These are phyloP conservation scores for Archaeoteleia sp. DNA, from an alignment of 2,888 invertebrate genomes.

Conservation along the genomic window DNA sequence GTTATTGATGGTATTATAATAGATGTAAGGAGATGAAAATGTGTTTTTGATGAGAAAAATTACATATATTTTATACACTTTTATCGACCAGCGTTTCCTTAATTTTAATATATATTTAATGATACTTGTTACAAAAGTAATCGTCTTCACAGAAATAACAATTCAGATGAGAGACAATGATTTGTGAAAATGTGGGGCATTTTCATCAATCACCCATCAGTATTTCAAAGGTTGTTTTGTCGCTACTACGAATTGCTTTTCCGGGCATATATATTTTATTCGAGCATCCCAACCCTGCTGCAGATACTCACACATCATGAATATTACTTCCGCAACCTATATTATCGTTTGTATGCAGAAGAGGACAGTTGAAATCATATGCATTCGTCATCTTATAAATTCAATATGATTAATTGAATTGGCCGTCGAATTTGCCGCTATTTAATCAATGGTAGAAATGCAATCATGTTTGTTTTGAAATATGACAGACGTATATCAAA, in stretches of 20 bases:
- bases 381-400: no score
- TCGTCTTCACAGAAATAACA: conserved; percentile 11
- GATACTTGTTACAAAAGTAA: conserved; percentile 7
- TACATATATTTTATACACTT: no score
- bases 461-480: no score
- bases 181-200: conserved; percentile 2
- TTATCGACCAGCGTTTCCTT: no score
- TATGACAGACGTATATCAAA: no score
- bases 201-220: conserved; percentile 14
- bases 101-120: conserved; percentile 5
- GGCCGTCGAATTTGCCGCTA: no score
- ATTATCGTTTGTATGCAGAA: not conserved
- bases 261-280: conserved; percentile 2
- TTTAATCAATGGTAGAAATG: no score
- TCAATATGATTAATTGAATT: no score
- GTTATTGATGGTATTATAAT: no score
- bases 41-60: no score
- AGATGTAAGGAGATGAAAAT: no score
- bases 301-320: not conserved
- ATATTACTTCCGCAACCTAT: not conserved
- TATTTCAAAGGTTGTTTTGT: conserved; percentile 4
- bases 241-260: not conserved
- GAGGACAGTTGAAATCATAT: not conserved
- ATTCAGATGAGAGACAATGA: conserved; percentile 5
- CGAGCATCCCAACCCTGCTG: not conserved